Conservation (phyloP, 2,797 vertebrate genomes). For the Scomberomorus guttatus region DNA sequence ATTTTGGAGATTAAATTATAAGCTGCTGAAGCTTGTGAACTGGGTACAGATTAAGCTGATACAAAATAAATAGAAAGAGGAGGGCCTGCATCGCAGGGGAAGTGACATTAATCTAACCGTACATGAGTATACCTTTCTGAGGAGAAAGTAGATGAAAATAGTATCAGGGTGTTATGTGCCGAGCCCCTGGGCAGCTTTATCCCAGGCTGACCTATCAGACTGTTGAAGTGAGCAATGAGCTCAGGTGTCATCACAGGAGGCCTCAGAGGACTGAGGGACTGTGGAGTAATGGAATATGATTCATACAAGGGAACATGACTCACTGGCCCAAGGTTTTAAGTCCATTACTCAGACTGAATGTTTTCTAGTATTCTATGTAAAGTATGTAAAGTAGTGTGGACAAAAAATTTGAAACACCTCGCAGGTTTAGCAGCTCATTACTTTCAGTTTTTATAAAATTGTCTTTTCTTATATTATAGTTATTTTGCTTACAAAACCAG, state of each 20-base stretch:
- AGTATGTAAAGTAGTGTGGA: not conserved
- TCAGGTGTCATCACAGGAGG: slow-evolving; percentile 46
- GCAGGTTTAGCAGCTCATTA: too few relatives aligned
- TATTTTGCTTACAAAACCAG: not conserved
- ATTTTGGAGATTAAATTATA: slow-evolving; percentile 55
- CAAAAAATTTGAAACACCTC: not conserved
- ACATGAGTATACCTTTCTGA: slow-evolving; percentile 43
- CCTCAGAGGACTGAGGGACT: slow-evolving; percentile 8
- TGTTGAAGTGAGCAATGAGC: slow-evolving; percentile 27
- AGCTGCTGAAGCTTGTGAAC: slow-evolving; percentile 29
- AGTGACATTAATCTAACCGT: slow-evolving; percentile 44
- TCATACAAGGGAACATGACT: slow-evolving; percentile 7
- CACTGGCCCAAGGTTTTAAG: not conserved
- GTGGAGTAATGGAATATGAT: not conserved
- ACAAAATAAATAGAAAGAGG: slow-evolving; percentile 40
- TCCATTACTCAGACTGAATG: not conserved
- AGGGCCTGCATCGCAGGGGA: not conserved
- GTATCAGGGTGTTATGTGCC: slow-evolving; percentile 21
- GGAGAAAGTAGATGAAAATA: slow-evolving; percentile 56
- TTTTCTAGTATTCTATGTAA: not conserved
- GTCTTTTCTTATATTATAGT: not conserved
- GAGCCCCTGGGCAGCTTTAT: slow-evolving; percentile 33
- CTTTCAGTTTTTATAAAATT: not conserved
- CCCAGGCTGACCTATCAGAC: slow-evolving; percentile 34
- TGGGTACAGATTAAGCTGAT: slow-evolving; percentile 49